A percentile compares a stretch with the other conserved stretches of the same genome.
Evolutionary conservation across 2,797 vertebrate genomes (phyloP).

Genomic region (Aldrovandia affinis): DNA sequence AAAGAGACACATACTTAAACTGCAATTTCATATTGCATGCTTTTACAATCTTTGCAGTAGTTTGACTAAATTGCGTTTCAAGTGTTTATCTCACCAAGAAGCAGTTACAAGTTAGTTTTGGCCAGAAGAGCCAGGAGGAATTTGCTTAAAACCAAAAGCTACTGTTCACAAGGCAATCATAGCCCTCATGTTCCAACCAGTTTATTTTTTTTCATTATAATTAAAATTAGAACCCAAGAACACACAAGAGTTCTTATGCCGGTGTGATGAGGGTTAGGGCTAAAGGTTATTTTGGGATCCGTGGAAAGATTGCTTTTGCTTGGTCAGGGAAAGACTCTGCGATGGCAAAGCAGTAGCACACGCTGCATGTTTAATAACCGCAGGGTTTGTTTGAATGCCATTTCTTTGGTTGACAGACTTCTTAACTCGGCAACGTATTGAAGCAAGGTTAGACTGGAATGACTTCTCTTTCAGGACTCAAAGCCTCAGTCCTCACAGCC

Average conservation of each 20-base stretch:
- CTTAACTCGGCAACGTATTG: neutral
- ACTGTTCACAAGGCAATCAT: constrained; percentile 33
- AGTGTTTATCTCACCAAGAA: constrained; percentile 52
- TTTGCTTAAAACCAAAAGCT: constrained; percentile 9
- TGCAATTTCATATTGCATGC: constrained; percentile 5
- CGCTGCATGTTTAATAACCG: no score
- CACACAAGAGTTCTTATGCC: neutral
- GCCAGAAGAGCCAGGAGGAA: neutral
- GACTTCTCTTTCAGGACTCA: neutral
- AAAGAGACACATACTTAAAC: constrained; percentile 11
- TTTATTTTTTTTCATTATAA: constrained; percentile 37
- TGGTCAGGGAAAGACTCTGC: neutral
- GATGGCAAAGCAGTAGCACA: neutral
- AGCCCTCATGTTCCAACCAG: constrained; percentile 21
- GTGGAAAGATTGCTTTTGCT: neutral
- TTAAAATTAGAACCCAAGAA: constrained; percentile 18
- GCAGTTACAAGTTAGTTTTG: neutral
- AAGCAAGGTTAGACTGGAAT: neutral
- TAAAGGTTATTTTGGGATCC: neutral
- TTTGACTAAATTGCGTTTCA: constrained; percentile 53
- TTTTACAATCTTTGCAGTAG: constrained; percentile 29
- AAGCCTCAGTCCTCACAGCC: neutral
- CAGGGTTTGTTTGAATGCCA: neutral
- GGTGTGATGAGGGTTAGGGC: neutral
- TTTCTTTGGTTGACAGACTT: neutral